A percentile compares a stretch with the other conserved stretches of the same genome.
Conservation (phyloP, 2,888 invertebrate genomes). For the Branchinecta sandiegonensis region DNA sequence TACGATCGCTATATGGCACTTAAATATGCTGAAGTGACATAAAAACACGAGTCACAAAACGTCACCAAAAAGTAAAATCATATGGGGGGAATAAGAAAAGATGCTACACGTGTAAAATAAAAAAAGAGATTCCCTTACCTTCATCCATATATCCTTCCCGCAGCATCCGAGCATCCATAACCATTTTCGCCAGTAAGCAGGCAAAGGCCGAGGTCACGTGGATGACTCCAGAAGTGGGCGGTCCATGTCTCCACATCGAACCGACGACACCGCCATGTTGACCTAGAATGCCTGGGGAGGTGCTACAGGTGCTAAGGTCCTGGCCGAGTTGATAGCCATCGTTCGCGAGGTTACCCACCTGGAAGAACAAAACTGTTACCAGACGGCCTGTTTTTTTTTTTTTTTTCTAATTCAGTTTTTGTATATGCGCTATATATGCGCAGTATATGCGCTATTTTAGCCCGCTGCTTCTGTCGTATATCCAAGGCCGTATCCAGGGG, state of each 20-base stretch:
- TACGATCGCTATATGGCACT: too few species aligned
- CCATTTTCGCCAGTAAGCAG: conserved; percentile 3
- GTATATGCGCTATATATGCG: too few species aligned
- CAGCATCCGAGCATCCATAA: neutral
- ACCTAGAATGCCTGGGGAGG: conserved; percentile 7
- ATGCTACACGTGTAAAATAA: neutral
- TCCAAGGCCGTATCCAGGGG: too few species aligned
- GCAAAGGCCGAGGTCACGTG: conserved; percentile 13
- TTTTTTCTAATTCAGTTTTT: too few species aligned
- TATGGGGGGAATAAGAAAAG: too few species aligned
- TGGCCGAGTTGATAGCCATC: conserved; percentile 14
- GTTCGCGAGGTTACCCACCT: conserved; percentile 6
- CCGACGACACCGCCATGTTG: conserved; percentile 7
- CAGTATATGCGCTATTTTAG: too few species aligned
- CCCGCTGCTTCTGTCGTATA: too few species aligned
- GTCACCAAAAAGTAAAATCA: too few species aligned
- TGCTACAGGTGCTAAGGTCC: conserved; percentile 7
- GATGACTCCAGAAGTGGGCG: neutral
- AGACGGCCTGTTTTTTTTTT: too few species aligned
- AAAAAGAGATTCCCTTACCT: neutral
- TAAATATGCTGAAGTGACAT: too few species aligned
- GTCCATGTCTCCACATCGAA: conserved; percentile 6
- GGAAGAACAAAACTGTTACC: neutral
- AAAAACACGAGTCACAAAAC: too few species aligned
- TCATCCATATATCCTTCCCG: neutral